Base-by-base conservation (phyloP, 2,113 vertebrate genomes). In the Neopipo cinnamomea region DNA sequence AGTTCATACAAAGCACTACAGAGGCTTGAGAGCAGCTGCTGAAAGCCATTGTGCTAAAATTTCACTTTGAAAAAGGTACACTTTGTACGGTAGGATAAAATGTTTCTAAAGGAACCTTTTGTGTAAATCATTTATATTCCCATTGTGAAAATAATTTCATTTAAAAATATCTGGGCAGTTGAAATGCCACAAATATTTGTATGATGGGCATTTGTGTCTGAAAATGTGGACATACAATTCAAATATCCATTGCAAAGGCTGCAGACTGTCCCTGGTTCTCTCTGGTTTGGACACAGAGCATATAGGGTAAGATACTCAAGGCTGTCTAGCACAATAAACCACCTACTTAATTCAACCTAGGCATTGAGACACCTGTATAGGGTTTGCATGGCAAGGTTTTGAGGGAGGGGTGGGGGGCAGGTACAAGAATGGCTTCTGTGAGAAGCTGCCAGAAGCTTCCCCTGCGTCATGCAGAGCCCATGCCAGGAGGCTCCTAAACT, bases 21-120 rank as follows among this genome's bases (percentile, higher is more conserved):
- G 75, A 92, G 85, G 62, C 84, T 89, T 49, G 76, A 84, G 87
- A 96, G 82, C 42, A 94, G 88, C 85, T 96, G 85, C 92, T 93
- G 75, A 91, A 95, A 85, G n/a, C 33, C 55, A 46, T 42, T 72
- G 76, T 94, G 81, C 47, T 82, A 80, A 93, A 97, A 96, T 91
- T 88, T 72, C 82, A 18, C 86, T 94, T 97, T 73, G 73, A 79
- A 93, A 88, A 93, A 91, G 89, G 85, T 94, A 30, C 52, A 49
- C 35, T 79, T 80, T 41, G 44, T 84, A 94, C 71, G 96, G 75
- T 37, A 82, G 55, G 25, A 23, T 80, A 12, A 53, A 70, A 53
- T 17, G 39, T 72, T 91, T 84, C 68, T 20, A 76, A 73, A 76
- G 30, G 47, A 87, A 49, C 55, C 59, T 93, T 92, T 86, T 74